Conservation (phyloP, 92 coral and sea anemone genomes). For the Actinostola sp. region DNA sequence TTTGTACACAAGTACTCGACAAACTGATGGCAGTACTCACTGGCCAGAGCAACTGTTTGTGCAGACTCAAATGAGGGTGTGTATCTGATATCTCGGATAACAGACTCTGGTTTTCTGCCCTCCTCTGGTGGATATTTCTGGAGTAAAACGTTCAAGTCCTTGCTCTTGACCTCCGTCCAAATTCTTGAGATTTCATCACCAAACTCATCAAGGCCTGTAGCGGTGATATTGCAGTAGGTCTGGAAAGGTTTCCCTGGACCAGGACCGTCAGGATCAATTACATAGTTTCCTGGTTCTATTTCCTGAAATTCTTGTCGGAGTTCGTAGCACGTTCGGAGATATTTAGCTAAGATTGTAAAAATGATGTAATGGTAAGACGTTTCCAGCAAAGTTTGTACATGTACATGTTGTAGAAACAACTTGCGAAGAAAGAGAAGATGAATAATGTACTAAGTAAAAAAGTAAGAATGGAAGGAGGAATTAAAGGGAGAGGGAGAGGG, state of each 20-base stretch:
- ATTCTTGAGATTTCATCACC: conserved; percentile 50
- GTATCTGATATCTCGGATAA: conserved; percentile 60
- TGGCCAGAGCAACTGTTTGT: conserved; percentile 70
- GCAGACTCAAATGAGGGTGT: conserved; percentile 54
- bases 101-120: conserved; percentile 41
- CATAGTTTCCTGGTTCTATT: conserved; percentile 43
- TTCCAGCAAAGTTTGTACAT: no score
- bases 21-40: conserved; percentile 70
- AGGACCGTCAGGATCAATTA: conserved; percentile 85
- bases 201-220: conserved; percentile 44
- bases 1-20: conserved; percentile 76
- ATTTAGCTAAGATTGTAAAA: conserved; percentile 35
- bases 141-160: conserved; percentile 34
- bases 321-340: conserved; percentile 47
- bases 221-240: conserved; percentile 71
- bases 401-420: no score
- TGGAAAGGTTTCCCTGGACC: conserved; percentile 61
- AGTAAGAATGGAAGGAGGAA: no score
- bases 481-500: no score
- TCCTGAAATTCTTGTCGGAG: conserved; percentile 20
- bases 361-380: neutral
- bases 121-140: conserved; percentile 33
- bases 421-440: no score
- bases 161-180: conserved; percentile 51
- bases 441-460: no score